Percentiles rank a stretch among this genome's conserved stretches.
Evolutionary conservation across 92 coral and sea anemone species (phyloP).

Genomic region (Epizoanthus stellaris): DNA sequence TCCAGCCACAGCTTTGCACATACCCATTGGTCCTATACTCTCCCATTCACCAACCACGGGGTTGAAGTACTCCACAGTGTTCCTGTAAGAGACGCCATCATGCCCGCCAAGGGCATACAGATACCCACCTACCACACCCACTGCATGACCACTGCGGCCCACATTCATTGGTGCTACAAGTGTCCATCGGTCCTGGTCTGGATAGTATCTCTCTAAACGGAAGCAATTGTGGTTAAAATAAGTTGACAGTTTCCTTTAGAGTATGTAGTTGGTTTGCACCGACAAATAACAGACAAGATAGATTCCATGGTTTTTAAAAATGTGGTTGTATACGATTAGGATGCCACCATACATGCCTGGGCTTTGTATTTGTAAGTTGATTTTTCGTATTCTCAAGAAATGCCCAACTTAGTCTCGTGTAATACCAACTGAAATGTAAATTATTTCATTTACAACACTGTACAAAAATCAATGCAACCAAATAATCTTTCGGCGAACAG

Average conservation of each 20-base stretch:
- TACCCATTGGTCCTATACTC: conserved; percentile 81
- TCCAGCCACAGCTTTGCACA: conserved; percentile 90
- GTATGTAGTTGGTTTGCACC: no score
- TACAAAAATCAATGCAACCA: no score
- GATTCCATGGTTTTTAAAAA: background rate
- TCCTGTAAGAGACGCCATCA: conserved; percentile 86
- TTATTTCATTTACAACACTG: no score
- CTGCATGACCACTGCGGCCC: conserved; percentile 93
- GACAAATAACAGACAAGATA: background rate
- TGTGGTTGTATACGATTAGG: background rate
- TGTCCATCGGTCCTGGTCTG: conserved; percentile 91
- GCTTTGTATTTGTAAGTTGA: no score
- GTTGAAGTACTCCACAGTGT: conserved; percentile 84
- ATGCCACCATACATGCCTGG: background rate
- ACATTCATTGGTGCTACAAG: conserved; percentile 93
- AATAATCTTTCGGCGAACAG: no score
- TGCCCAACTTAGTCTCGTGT: no score
- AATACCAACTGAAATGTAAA: no score
- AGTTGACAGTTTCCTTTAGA: background rate
- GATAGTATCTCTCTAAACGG: conserved; percentile 80
- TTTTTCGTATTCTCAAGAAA: no score
- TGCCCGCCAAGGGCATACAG: conserved; percentile 90
- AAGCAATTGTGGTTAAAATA: background rate
- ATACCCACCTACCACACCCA: conserved; percentile 78
- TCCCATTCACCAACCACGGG: conserved; percentile 90